Base-by-base conservation (phyloP, 2,797 vertebrate genomes). In the Sebastes hopkinsi region DNA sequence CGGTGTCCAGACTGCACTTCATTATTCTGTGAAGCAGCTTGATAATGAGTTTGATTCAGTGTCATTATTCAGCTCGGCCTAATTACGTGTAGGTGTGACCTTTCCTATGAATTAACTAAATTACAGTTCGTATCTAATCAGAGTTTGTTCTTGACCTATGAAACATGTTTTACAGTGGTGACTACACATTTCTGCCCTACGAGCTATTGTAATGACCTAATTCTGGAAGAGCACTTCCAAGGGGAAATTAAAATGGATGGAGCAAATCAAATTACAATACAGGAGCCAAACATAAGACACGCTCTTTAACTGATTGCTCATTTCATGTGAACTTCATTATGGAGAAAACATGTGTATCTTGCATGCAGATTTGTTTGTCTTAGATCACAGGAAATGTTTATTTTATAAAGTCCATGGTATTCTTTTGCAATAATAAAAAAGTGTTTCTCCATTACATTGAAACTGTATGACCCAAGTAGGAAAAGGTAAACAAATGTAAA, bases 1-100 rank as follows among this genome's bases (percentile, higher is more conserved):
- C 16, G 18, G 71, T 67, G 23, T 80, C 27, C 69, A 52, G 42
- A 25, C 22, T 22, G 9, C n/a, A 9, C 25, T 74, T 69, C 14
- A 78, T 80, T 85, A 73, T 80, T 56, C 30, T 71, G 30, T 52
- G 18, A 71, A 5, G 65, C 25, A 36, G 32, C 10, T 34, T 52
- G 27, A 67, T 75, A 77, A 75, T 79, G 72, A 85, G 14, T 38
- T 38, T 67, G 16, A 54, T 29, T 68, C 18, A n/a, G 16, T 13
- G 18, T 82, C 14, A 30, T 60, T 16, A 71, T 74, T 75, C 4
- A 1, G 3, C 58, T 38, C 23, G 56, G 16, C 6, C 5, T 56
- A 25, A 65, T 20, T 12, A 32, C 1, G 9, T 42, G 6, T 54
- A 1, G 11, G 13, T 8, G 2, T 22, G 25, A 46, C 34, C 12